A percentile compares a stretch with the other conserved stretches of the same genome.
phyloP scores from a whole-genome alignment of 2,113 vertebrate species.

The Dolichotis patagonum region DNA sequence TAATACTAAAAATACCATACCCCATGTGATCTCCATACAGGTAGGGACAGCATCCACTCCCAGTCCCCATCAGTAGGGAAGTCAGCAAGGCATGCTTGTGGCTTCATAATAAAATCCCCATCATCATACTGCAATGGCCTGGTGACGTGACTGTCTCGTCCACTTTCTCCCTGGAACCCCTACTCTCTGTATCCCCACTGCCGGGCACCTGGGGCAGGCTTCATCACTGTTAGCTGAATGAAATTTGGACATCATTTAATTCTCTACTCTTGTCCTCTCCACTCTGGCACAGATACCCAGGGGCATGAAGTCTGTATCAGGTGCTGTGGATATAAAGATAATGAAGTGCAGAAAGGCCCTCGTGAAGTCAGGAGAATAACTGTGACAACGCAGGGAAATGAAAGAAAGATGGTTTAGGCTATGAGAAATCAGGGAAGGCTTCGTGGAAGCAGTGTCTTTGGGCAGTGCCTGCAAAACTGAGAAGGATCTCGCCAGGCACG shows the following conservation, averaged over 20 bases:
- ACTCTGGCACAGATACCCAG: not conserved
- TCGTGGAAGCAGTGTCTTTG: slow-evolving; percentile 15
- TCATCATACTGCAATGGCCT: not conserved
- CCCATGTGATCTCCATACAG: not conserved
- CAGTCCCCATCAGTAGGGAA: not conserved
- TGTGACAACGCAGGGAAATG: not conserved
- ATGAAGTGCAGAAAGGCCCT: not conserved
- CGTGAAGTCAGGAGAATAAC: not conserved
- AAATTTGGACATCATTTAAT: not conserved
- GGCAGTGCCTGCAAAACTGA: not conserved
- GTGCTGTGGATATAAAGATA: not conserved
- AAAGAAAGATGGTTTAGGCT: not conserved
- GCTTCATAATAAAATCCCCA: not conserved
- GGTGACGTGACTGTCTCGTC: not conserved
- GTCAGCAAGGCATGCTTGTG: not conserved
- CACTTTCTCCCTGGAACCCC: not conserved
- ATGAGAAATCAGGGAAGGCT: slow-evolving; percentile 2
- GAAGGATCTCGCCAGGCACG: not conserved
- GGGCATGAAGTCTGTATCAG: too few relatives aligned
- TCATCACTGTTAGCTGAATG: not conserved
- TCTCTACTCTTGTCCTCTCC: not conserved
- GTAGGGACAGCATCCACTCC: not conserved
- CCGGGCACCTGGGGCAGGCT: not conserved
- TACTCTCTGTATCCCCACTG: not conserved
- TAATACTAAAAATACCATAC: not conserved